These are phyloP conservation scores for Sipha maydis DNA, from an alignment of 2,888 invertebrate genomes.

Conservation along the genomic window DNA sequence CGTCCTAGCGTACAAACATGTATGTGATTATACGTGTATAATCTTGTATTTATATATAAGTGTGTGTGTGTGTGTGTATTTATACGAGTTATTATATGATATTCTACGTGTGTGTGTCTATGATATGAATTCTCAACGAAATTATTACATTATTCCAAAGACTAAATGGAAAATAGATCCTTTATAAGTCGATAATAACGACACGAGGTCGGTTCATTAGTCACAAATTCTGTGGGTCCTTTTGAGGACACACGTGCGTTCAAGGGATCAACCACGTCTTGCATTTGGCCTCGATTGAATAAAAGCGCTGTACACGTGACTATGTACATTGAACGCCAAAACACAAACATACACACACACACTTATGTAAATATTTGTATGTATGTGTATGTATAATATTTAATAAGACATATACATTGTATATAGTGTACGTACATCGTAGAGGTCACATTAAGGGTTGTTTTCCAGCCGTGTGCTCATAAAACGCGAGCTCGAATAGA, in stretches of 20 bases:
- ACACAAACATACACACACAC: background rate
- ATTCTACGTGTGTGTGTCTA: too few relatives aligned
- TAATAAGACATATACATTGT: too few relatives aligned
- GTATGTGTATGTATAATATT: background rate
- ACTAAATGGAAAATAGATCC: slow-evolving; percentile 12
- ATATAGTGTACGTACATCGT: background rate
- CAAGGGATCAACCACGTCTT: background rate
- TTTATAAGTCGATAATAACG: background rate
- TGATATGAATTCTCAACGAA: background rate
- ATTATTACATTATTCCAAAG: background rate
- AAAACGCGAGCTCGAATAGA: background rate
- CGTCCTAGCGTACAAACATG: too few relatives aligned
- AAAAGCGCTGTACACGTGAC: background rate
- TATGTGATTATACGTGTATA: too few relatives aligned
- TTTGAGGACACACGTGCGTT: slow-evolving; percentile 1
- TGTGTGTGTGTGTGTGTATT: background rate
- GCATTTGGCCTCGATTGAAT: background rate
- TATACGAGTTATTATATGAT: too few relatives aligned
- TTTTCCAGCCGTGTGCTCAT: background rate
- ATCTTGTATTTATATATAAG: background rate
- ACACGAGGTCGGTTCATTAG: slow-evolving; percentile 25
- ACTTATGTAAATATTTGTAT: background rate
- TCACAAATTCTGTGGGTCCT: background rate
- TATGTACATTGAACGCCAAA: background rate
- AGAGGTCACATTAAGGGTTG: background rate